phyloP scores from a whole-genome alignment of 2,797 vertebrate species.

The Sebastes matsubarae region DNA sequence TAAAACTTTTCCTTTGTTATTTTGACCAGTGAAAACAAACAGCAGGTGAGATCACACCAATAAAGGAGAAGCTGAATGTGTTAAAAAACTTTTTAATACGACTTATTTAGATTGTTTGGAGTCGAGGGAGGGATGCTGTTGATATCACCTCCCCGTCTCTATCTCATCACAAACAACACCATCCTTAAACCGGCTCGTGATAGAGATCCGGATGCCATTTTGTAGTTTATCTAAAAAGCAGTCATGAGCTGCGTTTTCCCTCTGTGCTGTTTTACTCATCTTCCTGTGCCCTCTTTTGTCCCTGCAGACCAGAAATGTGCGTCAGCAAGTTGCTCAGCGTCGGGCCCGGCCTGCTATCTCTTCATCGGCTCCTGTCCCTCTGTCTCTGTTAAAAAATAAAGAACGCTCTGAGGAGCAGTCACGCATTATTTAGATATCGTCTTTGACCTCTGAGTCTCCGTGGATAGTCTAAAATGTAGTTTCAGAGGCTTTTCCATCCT shows the following conservation, averaged over 20 bases:
- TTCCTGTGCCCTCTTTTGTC: slow-evolving; percentile 55
- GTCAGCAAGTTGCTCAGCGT: slow-evolving; percentile 69
- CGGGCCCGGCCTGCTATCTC: slow-evolving; percentile 24
- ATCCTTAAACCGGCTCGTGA: slow-evolving; percentile 11
- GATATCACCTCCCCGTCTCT: not conserved
- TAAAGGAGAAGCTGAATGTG: slow-evolving; percentile 14
- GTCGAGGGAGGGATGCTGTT: not conserved
- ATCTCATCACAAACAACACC: slow-evolving; percentile 24
- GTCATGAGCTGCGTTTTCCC: slow-evolving; percentile 38
- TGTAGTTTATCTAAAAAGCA: slow-evolving; percentile 39
- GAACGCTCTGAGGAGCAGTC: not conserved
- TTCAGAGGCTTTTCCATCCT: not conserved
- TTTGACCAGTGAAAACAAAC: not conserved
- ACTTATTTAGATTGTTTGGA: not conserved
- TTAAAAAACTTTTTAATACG: not conserved
- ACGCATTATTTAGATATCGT: not conserved
- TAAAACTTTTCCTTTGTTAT: not conserved
- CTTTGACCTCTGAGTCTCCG: not conserved
- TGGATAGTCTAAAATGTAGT: not conserved
- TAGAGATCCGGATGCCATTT: slow-evolving; percentile 24
- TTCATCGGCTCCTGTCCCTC: slow-evolving; percentile 21
- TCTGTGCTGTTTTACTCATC: slow-evolving; percentile 43
- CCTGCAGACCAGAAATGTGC: slow-evolving; percentile 53
- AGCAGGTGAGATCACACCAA: slow-evolving; percentile 31
- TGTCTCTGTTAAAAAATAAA: not conserved